phyloP scores from a whole-genome alignment of 2,113 vertebrate genomes.

The Mormyrus lacerda region DNA sequence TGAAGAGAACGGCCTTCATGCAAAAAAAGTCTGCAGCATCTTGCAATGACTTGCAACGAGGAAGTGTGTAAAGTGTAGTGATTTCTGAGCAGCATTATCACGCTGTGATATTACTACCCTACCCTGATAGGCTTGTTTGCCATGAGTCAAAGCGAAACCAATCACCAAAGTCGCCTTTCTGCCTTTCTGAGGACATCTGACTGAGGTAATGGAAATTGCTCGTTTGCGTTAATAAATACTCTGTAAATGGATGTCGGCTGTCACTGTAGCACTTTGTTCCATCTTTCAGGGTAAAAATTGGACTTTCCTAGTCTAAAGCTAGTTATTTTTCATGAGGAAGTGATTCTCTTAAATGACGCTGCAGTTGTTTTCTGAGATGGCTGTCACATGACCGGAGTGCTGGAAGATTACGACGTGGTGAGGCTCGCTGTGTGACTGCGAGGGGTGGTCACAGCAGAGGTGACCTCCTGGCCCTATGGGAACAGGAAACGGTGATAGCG shows the following conservation, averaged over 20 bases:
- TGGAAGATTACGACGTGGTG: not conserved
- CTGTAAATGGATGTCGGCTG: not conserved
- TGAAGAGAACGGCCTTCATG: not conserved
- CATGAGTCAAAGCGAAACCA: conserved; percentile 2
- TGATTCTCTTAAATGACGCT: conserved; percentile 24
- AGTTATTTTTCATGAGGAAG: conserved; percentile 34
- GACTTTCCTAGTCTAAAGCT: conserved; percentile 21
- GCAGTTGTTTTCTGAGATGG: conserved; percentile 18
- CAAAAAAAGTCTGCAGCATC: not conserved
- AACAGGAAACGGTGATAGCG: not conserved
- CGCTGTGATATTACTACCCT: not conserved
- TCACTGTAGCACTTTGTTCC: not conserved
- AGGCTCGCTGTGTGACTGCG: not conserved
- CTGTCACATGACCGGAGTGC: conserved; percentile 22
- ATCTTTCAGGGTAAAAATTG: not conserved
- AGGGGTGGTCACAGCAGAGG: not conserved
- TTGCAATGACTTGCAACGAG: not conserved
- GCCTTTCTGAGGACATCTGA: not conserved
- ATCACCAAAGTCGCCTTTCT: not conserved
- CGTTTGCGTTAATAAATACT: not conserved
- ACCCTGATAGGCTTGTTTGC: not conserved
- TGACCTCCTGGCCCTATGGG: not conserved
- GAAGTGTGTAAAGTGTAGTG: not conserved
- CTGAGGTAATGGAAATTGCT: not conserved
- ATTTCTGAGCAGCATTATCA: not conserved